phyloP scores from a whole-genome alignment of 2,113 vertebrate species.

The Siniperca knerii region DNA sequence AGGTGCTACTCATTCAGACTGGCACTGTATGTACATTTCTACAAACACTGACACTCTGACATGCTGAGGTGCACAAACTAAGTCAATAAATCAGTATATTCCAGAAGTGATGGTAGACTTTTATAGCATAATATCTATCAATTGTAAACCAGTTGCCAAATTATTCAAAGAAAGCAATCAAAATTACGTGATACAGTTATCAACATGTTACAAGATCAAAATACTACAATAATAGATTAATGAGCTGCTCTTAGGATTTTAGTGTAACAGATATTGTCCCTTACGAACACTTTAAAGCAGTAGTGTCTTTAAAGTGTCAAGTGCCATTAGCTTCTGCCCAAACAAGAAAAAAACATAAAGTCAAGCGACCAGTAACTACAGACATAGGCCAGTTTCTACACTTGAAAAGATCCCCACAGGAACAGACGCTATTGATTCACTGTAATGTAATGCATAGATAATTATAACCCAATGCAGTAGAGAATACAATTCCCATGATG shows the following conservation, averaged over 20 bases:
- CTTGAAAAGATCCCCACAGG: slow-evolving; percentile 44
- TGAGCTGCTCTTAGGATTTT: slow-evolving; percentile 50
- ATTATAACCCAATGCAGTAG: slow-evolving; percentile 61
- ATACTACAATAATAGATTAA: slow-evolving; percentile 42
- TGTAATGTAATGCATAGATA: slow-evolving; percentile 68
- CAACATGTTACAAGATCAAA: slow-evolving; percentile 35
- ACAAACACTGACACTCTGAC: slow-evolving; percentile 26
- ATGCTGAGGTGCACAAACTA: slow-evolving; percentile 18
- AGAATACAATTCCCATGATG: slow-evolving; percentile 64
- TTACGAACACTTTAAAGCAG: slow-evolving; percentile 43
- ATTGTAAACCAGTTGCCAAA: slow-evolving; percentile 65
- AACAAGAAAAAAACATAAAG: slow-evolving; percentile 39
- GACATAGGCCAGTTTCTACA: slow-evolving; percentile 17
- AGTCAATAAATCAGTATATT: slow-evolving; percentile 41
- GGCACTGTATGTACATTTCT: slow-evolving; percentile 31
- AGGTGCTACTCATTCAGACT: slow-evolving; percentile 46
- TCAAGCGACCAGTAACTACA: slow-evolving; percentile 48
- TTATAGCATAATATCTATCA: slow-evolving; percentile 31
- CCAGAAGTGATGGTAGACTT: slow-evolving; percentile 33
- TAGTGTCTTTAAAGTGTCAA: slow-evolving; percentile 57
- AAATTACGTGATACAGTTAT: slow-evolving; percentile 34
- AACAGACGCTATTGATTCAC: slow-evolving; percentile 48
- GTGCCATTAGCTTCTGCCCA: slow-evolving; percentile 67
- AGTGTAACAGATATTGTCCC: slow-evolving; percentile 43
- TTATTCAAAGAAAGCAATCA: slow-evolving; percentile 53